These are phyloP conservation scores for Halesus radiatus DNA, from an alignment of 1,140 invertebrate genomes.

Conservation along the genomic window DNA sequence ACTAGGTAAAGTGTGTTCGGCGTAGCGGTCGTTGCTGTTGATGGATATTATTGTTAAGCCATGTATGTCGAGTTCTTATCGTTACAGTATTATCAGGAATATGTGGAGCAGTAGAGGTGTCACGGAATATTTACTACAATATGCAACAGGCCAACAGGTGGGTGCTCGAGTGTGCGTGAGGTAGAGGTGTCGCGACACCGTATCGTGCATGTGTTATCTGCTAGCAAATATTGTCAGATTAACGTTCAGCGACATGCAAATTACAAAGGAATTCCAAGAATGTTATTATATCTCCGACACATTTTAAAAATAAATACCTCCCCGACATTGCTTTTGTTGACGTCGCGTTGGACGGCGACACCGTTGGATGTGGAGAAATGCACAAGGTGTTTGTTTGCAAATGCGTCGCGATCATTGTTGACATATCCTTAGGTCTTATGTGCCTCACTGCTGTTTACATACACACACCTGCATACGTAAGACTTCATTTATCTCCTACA, in stretches of 20 bases:
- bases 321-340: too few relatives aligned
- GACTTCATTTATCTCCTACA: too few relatives aligned
- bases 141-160: conserved; percentile 22
- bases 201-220: conserved; percentile 4
- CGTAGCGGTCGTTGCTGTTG: too few relatives aligned
- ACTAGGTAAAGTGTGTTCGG: too few relatives aligned
- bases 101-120: conserved; percentile 22
- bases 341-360: too few relatives aligned
- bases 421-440: too few relatives aligned
- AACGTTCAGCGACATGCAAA: conserved; percentile 16
- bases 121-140: conserved; percentile 2
- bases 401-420: too few relatives aligned
- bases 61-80: background rate
- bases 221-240: conserved; percentile 16
- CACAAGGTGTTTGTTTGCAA: too few relatives aligned
- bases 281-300: conserved; percentile 24
- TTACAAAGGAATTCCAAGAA: conserved; percentile 25
- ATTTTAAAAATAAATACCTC: conserved; percentile 20
- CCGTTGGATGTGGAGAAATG: too few relatives aligned
- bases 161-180: background rate
- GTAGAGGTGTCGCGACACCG: background rate
- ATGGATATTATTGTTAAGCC: background rate
- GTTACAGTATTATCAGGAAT: conserved; percentile 9
- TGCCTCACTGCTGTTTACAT: too few relatives aligned
- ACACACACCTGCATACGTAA: too few relatives aligned